Percentiles rank a stretch among this genome's conserved stretches.
Conservation (phyloP, 2,113 vertebrate genomes). For the Dasyornis broadbenti region DNA sequence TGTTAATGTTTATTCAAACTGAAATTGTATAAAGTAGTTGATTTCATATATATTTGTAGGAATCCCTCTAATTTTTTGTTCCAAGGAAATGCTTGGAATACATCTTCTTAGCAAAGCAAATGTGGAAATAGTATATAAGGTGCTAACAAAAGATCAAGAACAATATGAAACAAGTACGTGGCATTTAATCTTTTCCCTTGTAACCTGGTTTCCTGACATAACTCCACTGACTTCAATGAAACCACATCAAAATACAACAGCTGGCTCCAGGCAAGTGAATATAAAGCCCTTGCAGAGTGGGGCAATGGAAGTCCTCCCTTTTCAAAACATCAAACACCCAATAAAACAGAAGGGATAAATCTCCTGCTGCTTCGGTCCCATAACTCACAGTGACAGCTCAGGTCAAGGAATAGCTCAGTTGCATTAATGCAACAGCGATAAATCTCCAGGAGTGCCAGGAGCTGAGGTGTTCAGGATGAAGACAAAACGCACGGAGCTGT, state of each 20-base stretch:
- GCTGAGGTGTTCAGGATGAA: not conserved
- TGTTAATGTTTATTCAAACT: not conserved
- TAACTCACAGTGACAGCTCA: not conserved
- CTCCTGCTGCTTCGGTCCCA: not conserved
- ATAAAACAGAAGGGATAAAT: slow-evolving; percentile 27
- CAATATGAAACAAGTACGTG: not conserved
- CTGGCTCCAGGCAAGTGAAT: not conserved
- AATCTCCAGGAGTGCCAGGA: not conserved
- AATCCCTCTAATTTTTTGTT: not conserved
- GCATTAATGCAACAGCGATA: not conserved
- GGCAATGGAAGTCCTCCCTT: not conserved
- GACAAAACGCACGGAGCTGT: rapidly evolving
- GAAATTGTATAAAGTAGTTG: not conserved
- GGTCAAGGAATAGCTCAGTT: not conserved
- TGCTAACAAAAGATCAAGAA: not conserved
- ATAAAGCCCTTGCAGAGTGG: not conserved
- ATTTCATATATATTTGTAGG: not conserved
- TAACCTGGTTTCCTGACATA: not conserved
- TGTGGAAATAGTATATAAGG: not conserved
- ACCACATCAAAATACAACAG: slow-evolving; percentile 9
- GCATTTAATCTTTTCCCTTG: not conserved
- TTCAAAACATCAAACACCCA: not conserved
- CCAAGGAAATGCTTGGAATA: not conserved
- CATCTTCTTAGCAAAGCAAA: not conserved
- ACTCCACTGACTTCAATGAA: not conserved